These are phyloP conservation scores for Manduca sexta DNA, from an alignment of 1,140 invertebrate species.

Conservation along the genomic window DNA sequence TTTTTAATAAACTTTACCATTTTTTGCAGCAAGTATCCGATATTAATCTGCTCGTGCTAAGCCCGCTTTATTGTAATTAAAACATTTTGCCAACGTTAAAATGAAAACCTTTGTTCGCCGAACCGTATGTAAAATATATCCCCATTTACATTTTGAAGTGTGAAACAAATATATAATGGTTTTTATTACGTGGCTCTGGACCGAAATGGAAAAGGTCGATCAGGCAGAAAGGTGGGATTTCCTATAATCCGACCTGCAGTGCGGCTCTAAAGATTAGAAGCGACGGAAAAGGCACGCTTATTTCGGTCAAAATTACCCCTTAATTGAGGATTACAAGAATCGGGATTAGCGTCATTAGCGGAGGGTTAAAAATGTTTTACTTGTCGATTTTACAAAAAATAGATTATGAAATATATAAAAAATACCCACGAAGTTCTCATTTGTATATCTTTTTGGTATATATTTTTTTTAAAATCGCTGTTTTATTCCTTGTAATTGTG, in stretches of 20 bases:
- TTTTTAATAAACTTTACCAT: no score
- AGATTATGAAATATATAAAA: no score
- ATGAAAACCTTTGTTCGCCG: neutral
- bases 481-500: no score
- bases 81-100: no score
- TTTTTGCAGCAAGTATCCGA: no score
- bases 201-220: conserved; percentile 1
- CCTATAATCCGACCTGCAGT: conserved; percentile 3
- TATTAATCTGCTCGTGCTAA: no score
- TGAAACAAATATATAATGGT: neutral
- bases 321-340: conserved; percentile 1
- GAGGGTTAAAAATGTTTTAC: no score
- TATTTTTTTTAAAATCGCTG: no score
- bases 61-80: no score
- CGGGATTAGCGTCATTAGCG: neutral
- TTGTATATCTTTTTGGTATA: no score
- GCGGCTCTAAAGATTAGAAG: conserved; percentile 1
- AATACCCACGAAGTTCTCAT: neutral
- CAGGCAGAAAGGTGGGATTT: conserved; percentile 1
- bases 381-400: no score
- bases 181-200: neutral
- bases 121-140: neutral
- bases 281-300: neutral
- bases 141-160: neutral
- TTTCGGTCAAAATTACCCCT: conserved; percentile 1